These are phyloP conservation scores for Temnothorax longispinosus DNA, from an alignment of 1,140 invertebrate genomes.

Conservation along the genomic window DNA sequence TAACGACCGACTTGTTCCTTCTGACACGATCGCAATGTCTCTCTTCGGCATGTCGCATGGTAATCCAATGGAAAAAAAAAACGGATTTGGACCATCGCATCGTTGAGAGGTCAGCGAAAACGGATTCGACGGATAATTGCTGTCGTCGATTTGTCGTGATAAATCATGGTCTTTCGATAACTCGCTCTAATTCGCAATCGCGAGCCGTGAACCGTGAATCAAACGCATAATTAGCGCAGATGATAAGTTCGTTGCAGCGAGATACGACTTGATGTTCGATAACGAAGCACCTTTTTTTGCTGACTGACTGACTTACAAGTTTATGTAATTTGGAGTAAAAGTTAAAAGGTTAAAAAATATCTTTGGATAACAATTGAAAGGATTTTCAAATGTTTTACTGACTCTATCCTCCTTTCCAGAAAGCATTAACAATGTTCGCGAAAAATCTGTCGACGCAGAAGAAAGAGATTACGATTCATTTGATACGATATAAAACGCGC, in stretches of 20 bases:
- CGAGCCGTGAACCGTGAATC: background rate
- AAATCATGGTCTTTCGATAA: constrained; percentile 22
- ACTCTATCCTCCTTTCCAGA: background rate
- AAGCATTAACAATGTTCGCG: background rate
- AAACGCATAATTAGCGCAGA: constrained; percentile 4
- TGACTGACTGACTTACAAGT: background rate
- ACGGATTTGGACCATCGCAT: constrained; percentile 14
- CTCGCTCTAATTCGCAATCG: background rate
- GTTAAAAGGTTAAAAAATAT: background rate
- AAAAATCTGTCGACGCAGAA: constrained; percentile 35
- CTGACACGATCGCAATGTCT: background rate
- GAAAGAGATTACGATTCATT: constrained; percentile 18
- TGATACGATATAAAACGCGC: constrained; percentile 31
- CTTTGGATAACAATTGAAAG: background rate
- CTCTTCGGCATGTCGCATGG: background rate
- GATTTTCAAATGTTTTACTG: background rate
- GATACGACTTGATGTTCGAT: background rate
- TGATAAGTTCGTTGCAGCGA: background rate
- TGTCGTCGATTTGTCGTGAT: constrained; percentile 30
- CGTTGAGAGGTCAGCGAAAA: constrained; percentile 29
- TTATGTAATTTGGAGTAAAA: constrained; percentile 8
- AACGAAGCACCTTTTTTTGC: constrained; percentile 25
- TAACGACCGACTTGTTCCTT: background rate
- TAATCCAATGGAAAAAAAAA: background rate
- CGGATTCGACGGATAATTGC: constrained; percentile 34